Conservation (phyloP, 2,888 invertebrate species). For the Galeopsomyia nigrocyanea region DNA sequence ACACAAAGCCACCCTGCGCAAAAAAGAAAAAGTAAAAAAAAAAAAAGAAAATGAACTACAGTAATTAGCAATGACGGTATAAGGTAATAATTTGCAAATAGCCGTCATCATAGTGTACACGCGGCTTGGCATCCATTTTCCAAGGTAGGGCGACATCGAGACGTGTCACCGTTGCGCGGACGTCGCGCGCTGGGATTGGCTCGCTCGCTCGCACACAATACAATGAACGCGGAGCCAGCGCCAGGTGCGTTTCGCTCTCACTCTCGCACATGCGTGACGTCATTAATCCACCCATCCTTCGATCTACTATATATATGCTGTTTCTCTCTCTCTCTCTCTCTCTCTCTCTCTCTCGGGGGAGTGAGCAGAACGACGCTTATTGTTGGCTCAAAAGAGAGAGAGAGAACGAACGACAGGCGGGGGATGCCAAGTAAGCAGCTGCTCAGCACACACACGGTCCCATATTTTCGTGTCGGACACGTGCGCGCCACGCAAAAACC, state of each 20-base stretch:
- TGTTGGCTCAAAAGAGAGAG: slow-evolving; percentile 59
- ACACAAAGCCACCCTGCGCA: too few species aligned
- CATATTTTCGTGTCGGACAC: slow-evolving; percentile 11
- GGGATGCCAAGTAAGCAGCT: slow-evolving; percentile 52
- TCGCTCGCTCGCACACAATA: not conserved
- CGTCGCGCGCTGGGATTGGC: slow-evolving; percentile 57
- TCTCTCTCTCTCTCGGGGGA: slow-evolving; percentile 54
- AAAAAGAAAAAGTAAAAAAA: too few species aligned
- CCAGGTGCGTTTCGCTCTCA: slow-evolving; percentile 63
- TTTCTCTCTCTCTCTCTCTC: slow-evolving; percentile 19
- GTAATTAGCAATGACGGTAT: too few species aligned
- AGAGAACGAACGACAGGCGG: slow-evolving; percentile 54
- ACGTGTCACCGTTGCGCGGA: slow-evolving; percentile 27
- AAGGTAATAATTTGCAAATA: too few species aligned
- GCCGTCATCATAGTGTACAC: too few species aligned
- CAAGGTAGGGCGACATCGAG: slow-evolving; percentile 15
- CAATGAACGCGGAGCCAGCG: slow-evolving; percentile 38
- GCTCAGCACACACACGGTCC: not conserved
- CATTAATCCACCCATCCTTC: slow-evolving; percentile 66
- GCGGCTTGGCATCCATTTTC: slow-evolving; percentile 36
- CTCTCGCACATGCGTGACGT: slow-evolving; percentile 61
- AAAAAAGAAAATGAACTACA: too few species aligned
- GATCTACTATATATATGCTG: too few species aligned
- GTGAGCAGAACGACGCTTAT: slow-evolving; percentile 35
- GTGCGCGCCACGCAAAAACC: slow-evolving; percentile 63